Base-by-base conservation (phyloP, 2,113 vertebrate species). In the Shinisaurus crocodilurus region DNA sequence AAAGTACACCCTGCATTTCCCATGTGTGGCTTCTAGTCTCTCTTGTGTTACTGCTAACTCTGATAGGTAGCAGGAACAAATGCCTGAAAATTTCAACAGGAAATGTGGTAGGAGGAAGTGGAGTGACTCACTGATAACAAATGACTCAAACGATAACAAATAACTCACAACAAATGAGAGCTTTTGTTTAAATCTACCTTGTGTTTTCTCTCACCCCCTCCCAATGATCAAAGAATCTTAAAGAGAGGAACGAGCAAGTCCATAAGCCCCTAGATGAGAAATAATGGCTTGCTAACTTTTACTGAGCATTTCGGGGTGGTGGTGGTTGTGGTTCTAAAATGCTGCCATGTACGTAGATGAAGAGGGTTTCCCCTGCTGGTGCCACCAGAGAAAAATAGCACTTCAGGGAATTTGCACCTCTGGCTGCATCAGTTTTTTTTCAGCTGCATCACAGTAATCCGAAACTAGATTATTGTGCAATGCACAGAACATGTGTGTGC, bases 401-500 rank as follows among this genome's bases (percentile, higher is more conserved):
- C 81, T 74, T 79, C 32, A 32, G 27, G 37, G 48, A 81, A 74
- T 57, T 82, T 72, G 34, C 27, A n/a, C 9, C 27, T 34, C 2
- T 9, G 37, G 67, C 48, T 13, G 50, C 50, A n/a, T 43, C 45
- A n/a, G n/a, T 82, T n/a, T 40, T 3, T 72, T 70, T 72, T 82
- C 43, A 88, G 87, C 50, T 82, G 9, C 43, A n/a, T 82, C 65
- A 82, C 65, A 72, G n/a, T 69, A 72, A 43, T 74, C 79, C 76
- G 82, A 82, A 82, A 74, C 72, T 57, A 82, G 67, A 60, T 82
- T 57, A 7, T 74, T 82, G 82, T 74, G 50, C 80, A 74, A 23
- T 18, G 43, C 57, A 13, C 23, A 60, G 29, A 32, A 76, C 37
- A 32, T 43, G n/a, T 18, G 20, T 29, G 23, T 76, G 20, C 57